phyloP scores from a whole-genome alignment of 1,140 invertebrate genomes.

The Drepana arcuata region DNA sequence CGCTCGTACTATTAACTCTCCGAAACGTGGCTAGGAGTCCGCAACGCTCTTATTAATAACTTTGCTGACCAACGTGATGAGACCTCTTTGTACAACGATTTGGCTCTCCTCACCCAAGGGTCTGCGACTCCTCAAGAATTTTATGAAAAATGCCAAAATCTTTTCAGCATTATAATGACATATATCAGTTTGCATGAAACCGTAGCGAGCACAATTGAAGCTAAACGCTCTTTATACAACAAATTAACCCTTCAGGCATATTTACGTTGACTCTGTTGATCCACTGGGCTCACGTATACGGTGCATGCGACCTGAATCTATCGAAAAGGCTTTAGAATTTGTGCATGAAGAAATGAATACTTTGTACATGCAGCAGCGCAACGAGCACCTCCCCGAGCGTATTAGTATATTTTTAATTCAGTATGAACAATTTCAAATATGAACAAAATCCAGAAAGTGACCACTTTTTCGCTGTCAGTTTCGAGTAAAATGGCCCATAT shows the following conservation, averaged over 20 bases:
- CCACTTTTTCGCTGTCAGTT: no score
- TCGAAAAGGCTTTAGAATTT: background rate
- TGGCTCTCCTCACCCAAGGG: background rate
- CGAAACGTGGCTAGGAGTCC: background rate
- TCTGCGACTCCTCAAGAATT: background rate
- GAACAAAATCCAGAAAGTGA: no score
- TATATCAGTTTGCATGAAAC: background rate
- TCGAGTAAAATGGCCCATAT: no score
- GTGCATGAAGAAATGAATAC: background rate
- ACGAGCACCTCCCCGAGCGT: no score
- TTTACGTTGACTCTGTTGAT: background rate
- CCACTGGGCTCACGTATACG: background rate
- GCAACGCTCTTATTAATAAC: background rate
- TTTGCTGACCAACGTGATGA: background rate
- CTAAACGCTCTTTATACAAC: background rate
- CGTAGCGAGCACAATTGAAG: background rate
- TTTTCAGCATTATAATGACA: conserved; percentile 1
- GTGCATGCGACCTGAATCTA: background rate
- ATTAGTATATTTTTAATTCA: no score
- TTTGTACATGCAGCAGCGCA: background rate
- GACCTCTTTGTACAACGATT: background rate
- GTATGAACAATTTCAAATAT: no score
- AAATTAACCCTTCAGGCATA: background rate
- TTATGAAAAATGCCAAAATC: background rate
- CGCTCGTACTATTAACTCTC: background rate